Percentiles rank a stretch among this genome's conserved stretches.
Conservation (phyloP, 2,888 invertebrate genomes). For the Notodonta ziczac region DNA sequence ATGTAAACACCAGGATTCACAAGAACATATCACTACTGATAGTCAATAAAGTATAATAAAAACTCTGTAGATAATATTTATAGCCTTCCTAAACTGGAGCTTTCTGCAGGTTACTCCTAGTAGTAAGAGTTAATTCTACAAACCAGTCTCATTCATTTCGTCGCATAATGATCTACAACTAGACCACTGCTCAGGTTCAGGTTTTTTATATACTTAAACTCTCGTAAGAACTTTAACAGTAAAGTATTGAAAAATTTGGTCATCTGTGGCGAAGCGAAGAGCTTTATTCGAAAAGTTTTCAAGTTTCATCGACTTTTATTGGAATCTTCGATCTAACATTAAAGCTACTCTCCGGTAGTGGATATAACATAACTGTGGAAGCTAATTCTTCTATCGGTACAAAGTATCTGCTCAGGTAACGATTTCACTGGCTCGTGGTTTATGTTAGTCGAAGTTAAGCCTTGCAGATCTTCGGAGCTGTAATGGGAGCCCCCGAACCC, state of each 20-base stretch:
- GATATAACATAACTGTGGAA: constrained; percentile 25
- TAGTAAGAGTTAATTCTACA: background rate
- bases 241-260: constrained; percentile 55
- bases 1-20: background rate
- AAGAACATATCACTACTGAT: background rate
- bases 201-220: constrained; percentile 14
- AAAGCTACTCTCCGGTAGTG: constrained; percentile 31
- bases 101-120: background rate
- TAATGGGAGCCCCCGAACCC: constrained; percentile 38
- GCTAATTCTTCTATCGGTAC: constrained; percentile 27
- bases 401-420: constrained; percentile 22
- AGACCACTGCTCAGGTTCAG: background rate
- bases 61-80: background rate
- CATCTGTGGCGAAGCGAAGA: constrained; percentile 48
- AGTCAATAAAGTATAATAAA: background rate
- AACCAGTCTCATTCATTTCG: background rate
- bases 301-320: constrained; percentile 46
- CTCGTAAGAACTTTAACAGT: constrained; percentile 35
- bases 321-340: constrained; percentile 39
- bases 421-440: constrained; percentile 26
- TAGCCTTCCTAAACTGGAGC: constrained; percentile 7
- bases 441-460: constrained; percentile 25
- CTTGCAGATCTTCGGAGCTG: constrained; percentile 25
- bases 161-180: background rate
- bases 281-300: constrained; percentile 57